Evolutionary conservation across 2,888 invertebrate species (phyloP).

Genomic region (Chymomyza amoena): DNA sequence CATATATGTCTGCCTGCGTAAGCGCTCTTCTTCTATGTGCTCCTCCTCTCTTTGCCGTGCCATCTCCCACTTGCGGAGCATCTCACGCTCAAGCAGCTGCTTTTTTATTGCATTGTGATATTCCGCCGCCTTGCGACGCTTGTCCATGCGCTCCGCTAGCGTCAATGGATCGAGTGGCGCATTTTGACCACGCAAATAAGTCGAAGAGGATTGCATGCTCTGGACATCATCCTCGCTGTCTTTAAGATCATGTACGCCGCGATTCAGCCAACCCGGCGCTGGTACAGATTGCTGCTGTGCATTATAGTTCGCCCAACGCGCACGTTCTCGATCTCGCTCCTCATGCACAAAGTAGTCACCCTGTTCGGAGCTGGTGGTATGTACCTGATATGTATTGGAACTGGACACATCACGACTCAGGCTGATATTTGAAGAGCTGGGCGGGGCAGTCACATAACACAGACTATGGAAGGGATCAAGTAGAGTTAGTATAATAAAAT

Average conservation of each 20-base stretch:
- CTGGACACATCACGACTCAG: constrained; percentile 77
- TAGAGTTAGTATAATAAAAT: background rate
- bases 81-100: constrained; percentile 91
- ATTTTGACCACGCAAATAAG: constrained; percentile 91
- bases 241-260: constrained; percentile 80
- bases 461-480: constrained; percentile 48
- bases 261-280: constrained; percentile 79
- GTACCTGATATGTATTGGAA: constrained; percentile 76
- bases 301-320: constrained; percentile 86
- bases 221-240: constrained; percentile 79
- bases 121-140: constrained; percentile 89
- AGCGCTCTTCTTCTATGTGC: constrained; percentile 87
- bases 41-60: constrained; percentile 88
- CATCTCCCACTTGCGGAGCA: constrained; percentile 86
- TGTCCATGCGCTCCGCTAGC: constrained; percentile 89
- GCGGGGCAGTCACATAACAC: constrained; percentile 68
- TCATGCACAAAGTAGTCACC: constrained; percentile 74
- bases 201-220: constrained; percentile 81
- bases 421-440: constrained; percentile 65
- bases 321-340: constrained; percentile 83
- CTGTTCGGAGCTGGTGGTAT: constrained; percentile 66
- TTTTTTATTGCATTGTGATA: constrained; percentile 91
- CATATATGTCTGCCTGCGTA: constrained; percentile 86
- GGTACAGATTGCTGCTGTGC: constrained; percentile 35
- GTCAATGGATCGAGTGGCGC: constrained; percentile 89